Evolutionary conservation across 1,140 invertebrate species (phyloP), one percentile per base, ranked within the genome.

Genomic region (Hylaeus anthracinus): DNA sequence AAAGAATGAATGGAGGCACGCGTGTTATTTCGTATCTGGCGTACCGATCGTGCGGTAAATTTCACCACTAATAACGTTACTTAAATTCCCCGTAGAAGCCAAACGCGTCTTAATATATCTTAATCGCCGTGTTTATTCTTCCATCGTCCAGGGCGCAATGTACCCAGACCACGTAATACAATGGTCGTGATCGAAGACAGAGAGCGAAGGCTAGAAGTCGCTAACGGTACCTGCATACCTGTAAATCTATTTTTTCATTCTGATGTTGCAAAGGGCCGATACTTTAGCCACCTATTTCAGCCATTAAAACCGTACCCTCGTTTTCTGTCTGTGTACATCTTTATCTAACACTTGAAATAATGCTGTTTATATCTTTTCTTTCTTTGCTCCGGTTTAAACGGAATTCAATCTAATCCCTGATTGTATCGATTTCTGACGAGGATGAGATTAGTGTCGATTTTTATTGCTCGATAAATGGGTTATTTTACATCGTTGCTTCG

Each of bases 1-100:
- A 72, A 53, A 78, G 58, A 72, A 72, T 55, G 75, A 72, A 72
- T 43, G 37, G 37, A 48, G 63, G 48, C 45, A 71, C 56, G 67
- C n/a, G 75, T 63, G 67, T 72, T 72, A 63, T 61, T 51, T 53
- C 67, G 45, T 37, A 69, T 67, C 73, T 48, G 41, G 14, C 4
- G 2, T 26, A 51, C 10, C 2, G 41, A 69, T 76, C 74, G 26
- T 1, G 2, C 10, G 3, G 56, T 51, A 51, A 77, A 71, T 77
- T 71, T 71, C 56, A 43, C 45, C 55, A 37, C 37, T 71, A 51
- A 71, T 60, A 69, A 58, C 37, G 55, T 51, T 48, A 41, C 66
- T 71, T 39, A 51, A 71, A 77, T 71, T 77, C 53, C 26, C 2
- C 5, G 1, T n/a, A 5, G 12, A 5, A 15, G 14, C 26, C 15